These are phyloP conservation scores for Endotricha flammealis DNA, from an alignment of 2,888 invertebrate species.

Conservation along the genomic window DNA sequence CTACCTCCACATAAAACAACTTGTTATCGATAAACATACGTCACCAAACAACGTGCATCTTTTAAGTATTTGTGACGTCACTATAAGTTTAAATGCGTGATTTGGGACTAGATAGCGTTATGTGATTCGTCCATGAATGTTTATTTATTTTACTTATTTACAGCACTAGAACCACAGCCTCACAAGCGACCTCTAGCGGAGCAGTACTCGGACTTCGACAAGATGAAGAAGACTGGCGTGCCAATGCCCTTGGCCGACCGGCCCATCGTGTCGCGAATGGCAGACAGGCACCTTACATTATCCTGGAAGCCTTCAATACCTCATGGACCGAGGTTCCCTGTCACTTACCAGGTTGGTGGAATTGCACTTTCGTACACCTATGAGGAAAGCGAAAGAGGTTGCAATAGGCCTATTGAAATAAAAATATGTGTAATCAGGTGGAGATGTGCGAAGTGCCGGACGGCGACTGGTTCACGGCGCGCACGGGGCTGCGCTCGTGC, in stretches of 20 bases:
- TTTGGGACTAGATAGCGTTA: too few relatives aligned
- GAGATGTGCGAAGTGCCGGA: conserved; percentile 96
- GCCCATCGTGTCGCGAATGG: conserved; percentile 95
- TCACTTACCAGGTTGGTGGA: conserved; percentile 90
- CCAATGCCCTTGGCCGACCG: conserved; percentile 93
- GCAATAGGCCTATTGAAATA: too few relatives aligned
- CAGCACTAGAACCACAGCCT: conserved; percentile 82
- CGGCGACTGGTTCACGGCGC: conserved; percentile 94
- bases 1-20: too few relatives aligned
- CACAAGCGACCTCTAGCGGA: conserved; percentile 84
- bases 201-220: conserved; percentile 90
- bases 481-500: conserved; percentile 91
- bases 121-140: too few relatives aligned
- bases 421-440: conserved; percentile 69
- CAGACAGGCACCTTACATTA: conserved; percentile 90
- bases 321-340: conserved; percentile 90
- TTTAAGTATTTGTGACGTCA: too few relatives aligned
- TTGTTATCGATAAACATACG: too few relatives aligned
- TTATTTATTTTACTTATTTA: conserved; percentile 12
- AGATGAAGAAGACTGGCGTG: conserved; percentile 88
- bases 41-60: too few relatives aligned
- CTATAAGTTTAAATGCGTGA: too few relatives aligned
- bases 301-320: conserved; percentile 97
- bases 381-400: too few relatives aligned
- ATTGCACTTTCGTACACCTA: too few relatives aligned